These are phyloP conservation scores for Falco peregrinus DNA, from an alignment of 2,797 vertebrate species.

Conservation along the genomic window DNA sequence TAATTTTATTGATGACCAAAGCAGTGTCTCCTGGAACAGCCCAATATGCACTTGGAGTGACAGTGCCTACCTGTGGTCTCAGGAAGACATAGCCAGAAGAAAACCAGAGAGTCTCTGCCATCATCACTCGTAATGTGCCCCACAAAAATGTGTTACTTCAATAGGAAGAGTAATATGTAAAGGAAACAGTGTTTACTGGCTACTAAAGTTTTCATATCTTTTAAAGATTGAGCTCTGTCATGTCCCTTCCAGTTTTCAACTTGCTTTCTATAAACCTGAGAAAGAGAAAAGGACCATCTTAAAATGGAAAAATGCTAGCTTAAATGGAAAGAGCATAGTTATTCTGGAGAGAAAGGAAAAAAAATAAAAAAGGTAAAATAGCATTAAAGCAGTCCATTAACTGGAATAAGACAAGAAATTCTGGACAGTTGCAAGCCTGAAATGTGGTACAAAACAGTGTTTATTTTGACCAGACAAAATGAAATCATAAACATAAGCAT, in stretches of 20 bases:
- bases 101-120: not conserved
- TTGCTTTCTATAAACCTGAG: not conserved
- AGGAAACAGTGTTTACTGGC: not conserved
- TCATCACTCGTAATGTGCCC: not conserved
- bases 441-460: not conserved
- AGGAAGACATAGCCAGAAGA: not conserved
- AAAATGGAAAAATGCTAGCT: not conserved
- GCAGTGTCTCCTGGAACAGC: not conserved
- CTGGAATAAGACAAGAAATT: not conserved
- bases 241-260: not conserved
- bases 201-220: not conserved
- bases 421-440: not conserved
- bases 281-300: not conserved
- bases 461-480: not conserved
- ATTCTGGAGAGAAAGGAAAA: not conserved
- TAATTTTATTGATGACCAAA: not conserved
- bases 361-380: not conserved
- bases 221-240: not conserved
- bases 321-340: not conserved
- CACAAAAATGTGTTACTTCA: not conserved
- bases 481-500: not conserved
- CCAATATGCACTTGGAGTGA: not conserved
- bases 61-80: not conserved
- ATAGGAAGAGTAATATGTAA: not conserved
- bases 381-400: not conserved